phyloP scores from a whole-genome alignment of 2,113 vertebrate species.

The zebrafish (Danio rerio) region GRCz12tu NC_133191.1:22317501-22318000 shows the following conservation, averaged over 20 bases:
- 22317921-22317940: too few species aligned
- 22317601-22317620: constrained; percentile 31
- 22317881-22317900: too few species aligned
- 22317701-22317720: not conserved
- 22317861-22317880: too few species aligned
- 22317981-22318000: too few species aligned
- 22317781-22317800: too few species aligned
- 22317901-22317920: not conserved
- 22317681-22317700: not conserved
- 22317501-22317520: constrained; percentile 45
- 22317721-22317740: too few species aligned
- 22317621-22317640: constrained; percentile 55
- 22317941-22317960: too few species aligned
- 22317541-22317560: constrained; percentile 42
- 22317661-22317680: constrained; percentile 25
- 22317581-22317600: constrained; percentile 47
- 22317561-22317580: constrained; percentile 45
- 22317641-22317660: constrained; percentile 81
- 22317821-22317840: too few species aligned
- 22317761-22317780: too few species aligned
- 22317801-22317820: too few species aligned
- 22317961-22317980: not conserved
- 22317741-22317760: too few species aligned
- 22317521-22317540: constrained; percentile 33
- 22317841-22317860: too few species aligned